Conservation (phyloP, 2,797 vertebrate genomes). For the Anomalospiza imberbis region DNA sequence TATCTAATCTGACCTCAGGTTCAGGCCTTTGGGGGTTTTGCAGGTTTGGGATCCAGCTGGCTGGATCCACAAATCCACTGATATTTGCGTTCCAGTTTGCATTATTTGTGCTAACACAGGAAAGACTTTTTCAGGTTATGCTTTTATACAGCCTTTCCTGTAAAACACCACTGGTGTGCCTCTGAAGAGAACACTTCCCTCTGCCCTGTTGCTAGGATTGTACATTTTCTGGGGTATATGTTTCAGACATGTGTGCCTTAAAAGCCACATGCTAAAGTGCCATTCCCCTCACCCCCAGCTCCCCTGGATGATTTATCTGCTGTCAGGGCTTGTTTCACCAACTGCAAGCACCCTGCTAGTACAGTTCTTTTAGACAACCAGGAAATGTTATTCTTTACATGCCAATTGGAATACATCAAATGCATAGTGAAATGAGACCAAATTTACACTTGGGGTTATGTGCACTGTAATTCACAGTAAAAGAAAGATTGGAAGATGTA, state of each 20-base stretch:
- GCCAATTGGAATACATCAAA: constrained; percentile 26
- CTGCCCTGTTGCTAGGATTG: neutral
- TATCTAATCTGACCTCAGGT: neutral
- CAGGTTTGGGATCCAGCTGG: neutral
- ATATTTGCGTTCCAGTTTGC: neutral
- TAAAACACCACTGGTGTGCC: neutral
- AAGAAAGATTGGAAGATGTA: constrained; percentile 21
- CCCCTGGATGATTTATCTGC: neutral
- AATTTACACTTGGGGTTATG: constrained; percentile 51
- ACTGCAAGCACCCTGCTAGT: constrained; percentile 15
- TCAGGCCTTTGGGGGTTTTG: neutral
- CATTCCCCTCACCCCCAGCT: neutral
- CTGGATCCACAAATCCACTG: neutral
- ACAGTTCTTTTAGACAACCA: neutral
- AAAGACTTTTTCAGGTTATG: neutral
- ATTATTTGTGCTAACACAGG: neutral
- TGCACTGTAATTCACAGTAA: constrained; percentile 34
- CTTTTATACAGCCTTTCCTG: neutral
- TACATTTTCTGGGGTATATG: neutral
- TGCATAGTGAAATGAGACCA: constrained; percentile 20
- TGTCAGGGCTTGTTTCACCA: constrained; percentile 15
- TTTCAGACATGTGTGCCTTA: neutral
- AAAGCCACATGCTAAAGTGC: neutral
- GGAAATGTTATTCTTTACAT: constrained; percentile 16
- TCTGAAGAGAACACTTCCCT: neutral